Conservation (phyloP, 2,888 invertebrate genomes). For the Leptarthrus brevirostris region DNA sequence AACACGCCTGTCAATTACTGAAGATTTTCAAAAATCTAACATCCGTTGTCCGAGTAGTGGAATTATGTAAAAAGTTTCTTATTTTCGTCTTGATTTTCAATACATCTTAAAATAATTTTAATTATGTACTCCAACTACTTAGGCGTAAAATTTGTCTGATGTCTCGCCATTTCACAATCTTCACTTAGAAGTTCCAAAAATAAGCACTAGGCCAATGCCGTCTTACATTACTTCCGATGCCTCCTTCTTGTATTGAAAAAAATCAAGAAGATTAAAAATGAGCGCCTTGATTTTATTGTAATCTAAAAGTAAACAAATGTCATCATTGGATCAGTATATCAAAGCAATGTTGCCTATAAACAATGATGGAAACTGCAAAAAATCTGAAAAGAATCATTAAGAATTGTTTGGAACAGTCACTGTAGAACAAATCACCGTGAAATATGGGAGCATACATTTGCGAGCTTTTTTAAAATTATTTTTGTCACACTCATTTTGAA, state of each 20-base stretch:
- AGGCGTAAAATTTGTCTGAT: not conserved
- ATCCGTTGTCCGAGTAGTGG: too few species aligned
- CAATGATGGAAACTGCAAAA: not conserved
- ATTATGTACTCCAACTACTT: too few species aligned
- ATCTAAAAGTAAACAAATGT: not conserved
- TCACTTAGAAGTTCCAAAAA: conserved; percentile 13
- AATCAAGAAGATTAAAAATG: not conserved
- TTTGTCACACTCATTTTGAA: conserved; percentile 14
- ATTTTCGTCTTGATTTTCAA: too few species aligned
- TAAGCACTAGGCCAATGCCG: not conserved
- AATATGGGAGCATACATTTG: not conserved
- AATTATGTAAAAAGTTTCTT: too few species aligned
- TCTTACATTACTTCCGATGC: too few species aligned
- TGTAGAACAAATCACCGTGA: not conserved
- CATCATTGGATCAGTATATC: not conserved
- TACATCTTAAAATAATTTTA: not conserved
- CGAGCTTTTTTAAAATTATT: conserved; percentile 18
- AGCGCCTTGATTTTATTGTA: not conserved
- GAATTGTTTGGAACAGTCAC: not conserved
- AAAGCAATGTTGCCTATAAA: not conserved
- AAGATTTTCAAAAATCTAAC: too few species aligned
- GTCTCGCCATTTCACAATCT: not conserved
- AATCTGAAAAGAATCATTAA: not conserved
- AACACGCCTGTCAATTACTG: too few species aligned
- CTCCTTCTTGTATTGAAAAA: too few species aligned